Evolutionary conservation across 2,797 vertebrate genomes (phyloP).

Genomic region (Salarias fasciatus): DNA sequence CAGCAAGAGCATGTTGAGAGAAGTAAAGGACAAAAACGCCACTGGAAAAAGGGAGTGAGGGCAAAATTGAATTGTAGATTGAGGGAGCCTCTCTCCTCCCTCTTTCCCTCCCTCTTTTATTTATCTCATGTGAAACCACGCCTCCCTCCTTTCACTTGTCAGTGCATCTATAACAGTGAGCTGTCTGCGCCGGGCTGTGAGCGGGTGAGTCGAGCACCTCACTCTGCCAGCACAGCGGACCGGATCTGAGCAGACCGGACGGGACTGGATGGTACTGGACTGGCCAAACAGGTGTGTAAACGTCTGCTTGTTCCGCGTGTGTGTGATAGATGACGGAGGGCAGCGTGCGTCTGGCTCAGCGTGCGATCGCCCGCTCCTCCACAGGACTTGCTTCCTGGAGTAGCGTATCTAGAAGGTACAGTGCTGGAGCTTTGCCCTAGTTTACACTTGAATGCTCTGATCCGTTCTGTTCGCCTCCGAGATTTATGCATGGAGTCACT

Average conservation of each 20-base stretch:
- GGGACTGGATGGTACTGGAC: conserved; percentile 53
- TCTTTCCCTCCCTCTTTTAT: conserved; percentile 80
- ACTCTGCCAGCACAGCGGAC: conserved; percentile 62
- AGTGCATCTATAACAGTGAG: conserved; percentile 83
- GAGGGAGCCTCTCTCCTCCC: conserved; percentile 76
- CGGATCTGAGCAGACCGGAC: conserved; percentile 57
- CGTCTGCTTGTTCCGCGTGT: conserved; percentile 23
- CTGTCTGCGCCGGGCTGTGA: conserved; percentile 77
- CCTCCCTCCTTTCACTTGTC: conserved; percentile 85
- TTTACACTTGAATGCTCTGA: conserved; percentile 78
- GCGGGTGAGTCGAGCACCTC: conserved; percentile 73
- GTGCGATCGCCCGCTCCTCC: conserved; percentile 44
- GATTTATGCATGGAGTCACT: conserved; percentile 69
- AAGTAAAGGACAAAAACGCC: conserved; percentile 33
- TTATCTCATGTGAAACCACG: conserved; percentile 80
- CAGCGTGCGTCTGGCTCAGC: conserved; percentile 39
- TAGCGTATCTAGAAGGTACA: conserved; percentile 59
- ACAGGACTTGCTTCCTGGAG: conserved; percentile 68
- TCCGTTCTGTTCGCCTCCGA: conserved; percentile 65
- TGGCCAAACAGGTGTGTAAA: conserved; percentile 71
- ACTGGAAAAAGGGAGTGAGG: conserved; percentile 56
- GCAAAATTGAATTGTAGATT: conserved; percentile 84
- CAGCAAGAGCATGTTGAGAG: conserved; percentile 35
- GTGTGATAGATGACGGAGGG: conserved; percentile 40
- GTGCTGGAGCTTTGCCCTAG: conserved; percentile 77